Evolutionary conservation across 2,113 vertebrate genomes (phyloP).

Genomic region (Silurus meridionalis): DNA sequence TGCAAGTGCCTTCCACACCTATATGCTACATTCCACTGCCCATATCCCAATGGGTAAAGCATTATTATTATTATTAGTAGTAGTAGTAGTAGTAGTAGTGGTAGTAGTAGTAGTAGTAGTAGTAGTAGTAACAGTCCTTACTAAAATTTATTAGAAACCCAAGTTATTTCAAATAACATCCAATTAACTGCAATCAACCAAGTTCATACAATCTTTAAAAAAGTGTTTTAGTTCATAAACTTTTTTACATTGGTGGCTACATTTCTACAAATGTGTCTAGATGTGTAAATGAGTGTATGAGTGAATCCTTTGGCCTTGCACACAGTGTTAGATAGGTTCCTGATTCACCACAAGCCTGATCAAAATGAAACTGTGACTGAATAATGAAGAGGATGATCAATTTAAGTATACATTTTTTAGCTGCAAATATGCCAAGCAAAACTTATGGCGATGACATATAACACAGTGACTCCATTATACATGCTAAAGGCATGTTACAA

Average conservation of each 20-base stretch:
- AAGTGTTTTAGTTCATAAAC: background rate
- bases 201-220: background rate
- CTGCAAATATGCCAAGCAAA: background rate
- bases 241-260: background rate
- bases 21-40: background rate
- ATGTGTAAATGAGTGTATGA: background rate
- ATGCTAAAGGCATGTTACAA: background rate
- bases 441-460: background rate
- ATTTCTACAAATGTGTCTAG: background rate
- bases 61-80: background rate
- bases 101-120: background rate
- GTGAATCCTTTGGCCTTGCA: background rate
- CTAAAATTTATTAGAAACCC: background rate
- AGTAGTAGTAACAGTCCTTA: background rate
- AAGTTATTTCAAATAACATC: background rate
- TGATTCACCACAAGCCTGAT: background rate
- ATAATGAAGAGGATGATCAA: background rate
- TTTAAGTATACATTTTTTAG: background rate
- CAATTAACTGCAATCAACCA: background rate
- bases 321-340: background rate
- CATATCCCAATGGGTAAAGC: background rate
- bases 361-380: background rate
- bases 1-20: background rate
- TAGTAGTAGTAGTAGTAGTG: background rate
- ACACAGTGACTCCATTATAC: background rate